Conservation (phyloP, 2,888 invertebrate genomes). For the Invenusta paracnida region DNA sequence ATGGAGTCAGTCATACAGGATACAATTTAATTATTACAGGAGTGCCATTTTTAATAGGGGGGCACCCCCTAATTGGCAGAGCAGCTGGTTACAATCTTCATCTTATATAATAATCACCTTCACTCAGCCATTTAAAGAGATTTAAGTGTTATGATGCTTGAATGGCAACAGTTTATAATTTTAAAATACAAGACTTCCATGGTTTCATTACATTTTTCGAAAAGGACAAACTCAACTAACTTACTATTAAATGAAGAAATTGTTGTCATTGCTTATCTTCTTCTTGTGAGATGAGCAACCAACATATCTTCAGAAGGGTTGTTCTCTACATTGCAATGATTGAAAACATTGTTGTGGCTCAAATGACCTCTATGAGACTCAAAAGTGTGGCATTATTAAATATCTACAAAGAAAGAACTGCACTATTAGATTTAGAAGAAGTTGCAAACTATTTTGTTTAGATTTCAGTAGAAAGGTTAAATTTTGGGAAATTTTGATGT, state of each 20-base stretch:
- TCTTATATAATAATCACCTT: neutral
- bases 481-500: neutral
- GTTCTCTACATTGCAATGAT: neutral
- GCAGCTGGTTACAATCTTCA: too few relatives aligned
- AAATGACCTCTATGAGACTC: neutral
- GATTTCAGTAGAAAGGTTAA: neutral
- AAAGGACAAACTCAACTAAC: neutral
- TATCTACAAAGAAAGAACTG: neutral
- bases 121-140: neutral
- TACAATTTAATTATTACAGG: too few relatives aligned
- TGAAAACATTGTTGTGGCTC: neutral
- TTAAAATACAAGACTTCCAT: neutral
- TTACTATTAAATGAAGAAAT: neutral
- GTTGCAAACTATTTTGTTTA: neutral
- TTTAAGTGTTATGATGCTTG: constrained; percentile 3
- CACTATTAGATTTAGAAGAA: neutral
- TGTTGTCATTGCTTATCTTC: neutral
- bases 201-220: neutral
- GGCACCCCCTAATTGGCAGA: too few relatives aligned
- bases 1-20: too few relatives aligned
- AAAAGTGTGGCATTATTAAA: neutral
- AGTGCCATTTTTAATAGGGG: too few relatives aligned
- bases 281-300: constrained; percentile 3
- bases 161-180: neutral
- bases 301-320: neutral